These are phyloP conservation scores for Drosophila dunni DNA, from an alignment of 1,140 invertebrate species.

Conservation along the genomic window DNA sequence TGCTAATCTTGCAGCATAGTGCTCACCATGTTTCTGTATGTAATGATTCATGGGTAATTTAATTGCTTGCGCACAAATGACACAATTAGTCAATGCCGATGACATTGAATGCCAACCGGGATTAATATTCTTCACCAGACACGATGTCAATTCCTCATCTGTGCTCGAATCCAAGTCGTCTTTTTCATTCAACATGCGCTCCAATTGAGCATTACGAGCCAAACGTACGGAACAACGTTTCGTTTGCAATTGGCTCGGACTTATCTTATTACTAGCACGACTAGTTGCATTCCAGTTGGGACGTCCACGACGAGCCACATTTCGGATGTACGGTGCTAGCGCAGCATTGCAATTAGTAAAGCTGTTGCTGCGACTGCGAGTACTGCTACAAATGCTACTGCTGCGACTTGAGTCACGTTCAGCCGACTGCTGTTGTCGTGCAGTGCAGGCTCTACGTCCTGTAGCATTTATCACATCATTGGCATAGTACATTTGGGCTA, in stretches of 20 bases:
- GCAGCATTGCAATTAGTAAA: not conserved
- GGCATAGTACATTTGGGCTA: slow-evolving; percentile 85
- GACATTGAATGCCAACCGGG: slow-evolving; percentile 54
- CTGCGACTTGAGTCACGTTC: not conserved
- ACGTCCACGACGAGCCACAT: slow-evolving; percentile 59
- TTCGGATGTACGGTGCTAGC: slow-evolving; percentile 30
- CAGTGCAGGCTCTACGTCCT: slow-evolving; percentile 84
- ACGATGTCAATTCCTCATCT: not conserved
- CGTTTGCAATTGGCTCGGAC: not conserved
- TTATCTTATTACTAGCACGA: slow-evolving; percentile 5
- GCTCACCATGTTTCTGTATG: slow-evolving; percentile 86
- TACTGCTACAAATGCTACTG: slow-evolving; percentile 3
- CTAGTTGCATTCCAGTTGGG: not conserved
- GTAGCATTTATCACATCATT: slow-evolving; percentile 86
- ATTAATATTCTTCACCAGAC: slow-evolving; percentile 27
- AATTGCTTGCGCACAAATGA: slow-evolving; percentile 84
- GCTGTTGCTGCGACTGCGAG: slow-evolving; percentile 8
- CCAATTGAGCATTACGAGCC: not conserved
- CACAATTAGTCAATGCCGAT: slow-evolving; percentile 49
- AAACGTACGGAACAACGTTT: slow-evolving; percentile 3
- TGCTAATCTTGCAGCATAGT: slow-evolving; percentile 86
- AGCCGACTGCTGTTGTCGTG: not conserved
- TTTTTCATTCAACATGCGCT: not conserved
- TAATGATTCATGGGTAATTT: slow-evolving; percentile 86
- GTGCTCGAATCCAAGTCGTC: not conserved